Conservation (phyloP, 2,113 vertebrate species). For the Rattus norvegicus region GRCr8 NC_086034.1:33449501-33450000, state of each 20-base stretch:
- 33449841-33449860: background rate
- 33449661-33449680: conserved; percentile 15
- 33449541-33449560: conserved; percentile 50
- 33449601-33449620: background rate
- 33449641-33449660: conserved; percentile 1
- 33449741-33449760: background rate
- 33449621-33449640: background rate
- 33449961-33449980: background rate
- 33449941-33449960: background rate
- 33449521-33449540: conserved; percentile 14
- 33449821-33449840: background rate
- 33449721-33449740: background rate
- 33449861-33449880: background rate
- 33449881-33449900: background rate
- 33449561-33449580: conserved; percentile 41
- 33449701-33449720: background rate
- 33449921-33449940: background rate
- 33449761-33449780: background rate
- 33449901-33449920: background rate
- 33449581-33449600: background rate
- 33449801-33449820: background rate
- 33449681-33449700: background rate
- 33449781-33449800: background rate
- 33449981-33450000: background rate
- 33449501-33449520: conserved; percentile 74